Percentiles rank a stretch among this genome's conserved stretches.
These are phyloP conservation scores for Zaprionus bogoriensis DNA, from an alignment of 2,888 invertebrate species.

Conservation along the genomic window DNA sequence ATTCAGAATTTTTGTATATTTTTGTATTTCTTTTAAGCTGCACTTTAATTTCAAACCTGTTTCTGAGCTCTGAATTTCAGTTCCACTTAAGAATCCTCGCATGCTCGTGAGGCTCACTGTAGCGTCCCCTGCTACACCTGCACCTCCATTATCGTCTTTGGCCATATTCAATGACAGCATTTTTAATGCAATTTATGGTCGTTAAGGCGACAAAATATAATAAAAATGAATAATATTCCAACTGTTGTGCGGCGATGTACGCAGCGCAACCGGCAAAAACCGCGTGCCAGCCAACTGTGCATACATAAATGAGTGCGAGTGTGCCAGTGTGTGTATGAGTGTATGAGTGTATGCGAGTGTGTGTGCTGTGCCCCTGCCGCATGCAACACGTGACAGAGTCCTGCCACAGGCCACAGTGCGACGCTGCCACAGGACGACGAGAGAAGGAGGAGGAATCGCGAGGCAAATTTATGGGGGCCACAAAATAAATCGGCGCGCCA, in stretches of 20 bases:
- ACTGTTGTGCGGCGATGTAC: constrained; percentile 54
- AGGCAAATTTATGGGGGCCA: constrained; percentile 61
- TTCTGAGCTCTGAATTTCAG: too few species aligned
- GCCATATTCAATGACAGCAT: constrained; percentile 69
- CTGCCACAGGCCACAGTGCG: constrained; percentile 51
- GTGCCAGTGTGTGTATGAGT: neutral
- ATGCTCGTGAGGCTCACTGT: too few species aligned
- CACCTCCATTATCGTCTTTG: constrained; percentile 45
- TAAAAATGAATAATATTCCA: constrained; percentile 77
- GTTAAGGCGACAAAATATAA: constrained; percentile 78
- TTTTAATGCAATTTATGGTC: constrained; percentile 78
- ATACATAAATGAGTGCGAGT: neutral
- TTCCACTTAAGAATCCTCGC: too few species aligned
- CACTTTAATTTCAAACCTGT: too few species aligned
- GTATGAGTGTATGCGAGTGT: constrained; percentile 15
- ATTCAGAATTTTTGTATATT: too few species aligned
- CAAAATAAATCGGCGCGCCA: constrained; percentile 72
- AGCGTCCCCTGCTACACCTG: constrained; percentile 29
- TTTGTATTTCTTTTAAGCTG: too few species aligned
- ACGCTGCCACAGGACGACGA: constrained; percentile 6
- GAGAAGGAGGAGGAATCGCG: constrained; percentile 18
- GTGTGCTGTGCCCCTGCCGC: too few species aligned
- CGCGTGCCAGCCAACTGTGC: constrained; percentile 28
- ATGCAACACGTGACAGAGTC: constrained; percentile 71
- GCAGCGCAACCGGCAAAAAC: constrained; percentile 37